These are phyloP conservation scores for Chironomus riparius DNA, from an alignment of 2,888 invertebrate species.

Conservation along the genomic window DNA sequence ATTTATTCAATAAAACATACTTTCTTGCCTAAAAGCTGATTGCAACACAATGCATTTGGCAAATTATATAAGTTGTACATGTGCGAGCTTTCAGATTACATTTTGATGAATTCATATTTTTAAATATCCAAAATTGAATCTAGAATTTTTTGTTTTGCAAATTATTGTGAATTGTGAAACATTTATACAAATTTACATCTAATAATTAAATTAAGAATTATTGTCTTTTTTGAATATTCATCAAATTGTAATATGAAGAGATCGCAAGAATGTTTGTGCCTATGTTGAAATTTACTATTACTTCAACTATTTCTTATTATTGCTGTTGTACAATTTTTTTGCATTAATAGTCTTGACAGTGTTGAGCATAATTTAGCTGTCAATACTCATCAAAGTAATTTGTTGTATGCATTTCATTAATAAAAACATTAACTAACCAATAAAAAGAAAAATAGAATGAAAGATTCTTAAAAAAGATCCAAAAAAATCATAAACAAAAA, in stretches of 20 bases:
- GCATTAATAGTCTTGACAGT: not conserved
- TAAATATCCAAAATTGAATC: not conserved
- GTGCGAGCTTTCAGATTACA: too few species aligned
- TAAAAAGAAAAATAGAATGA: not conserved
- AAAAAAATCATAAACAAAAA: not conserved
- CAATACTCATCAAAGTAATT: not conserved
- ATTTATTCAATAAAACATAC: not conserved
- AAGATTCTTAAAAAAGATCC: not conserved
- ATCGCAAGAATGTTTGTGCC: not conserved
- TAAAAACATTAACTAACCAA: not conserved
- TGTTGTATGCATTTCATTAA: conserved; percentile 24
- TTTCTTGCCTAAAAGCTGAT: conserved; percentile 16
- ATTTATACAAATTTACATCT: not conserved
- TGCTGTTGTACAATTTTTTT: not conserved
- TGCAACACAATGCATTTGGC: conserved; percentile 25
- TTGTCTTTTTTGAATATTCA: not conserved
- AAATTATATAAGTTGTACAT: not conserved
- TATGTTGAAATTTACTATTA: not conserved
- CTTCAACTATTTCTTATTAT: not conserved
- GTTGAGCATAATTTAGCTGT: not conserved
- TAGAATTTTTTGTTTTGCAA: not conserved
- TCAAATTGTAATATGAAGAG: not conserved
- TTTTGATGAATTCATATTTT: too few species aligned
- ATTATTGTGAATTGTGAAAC: not conserved
- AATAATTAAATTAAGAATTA: not conserved